These are phyloP conservation scores for Hirtodrosophila confusa DNA, from an alignment of 2,888 invertebrate genomes.

Conservation along the genomic window DNA sequence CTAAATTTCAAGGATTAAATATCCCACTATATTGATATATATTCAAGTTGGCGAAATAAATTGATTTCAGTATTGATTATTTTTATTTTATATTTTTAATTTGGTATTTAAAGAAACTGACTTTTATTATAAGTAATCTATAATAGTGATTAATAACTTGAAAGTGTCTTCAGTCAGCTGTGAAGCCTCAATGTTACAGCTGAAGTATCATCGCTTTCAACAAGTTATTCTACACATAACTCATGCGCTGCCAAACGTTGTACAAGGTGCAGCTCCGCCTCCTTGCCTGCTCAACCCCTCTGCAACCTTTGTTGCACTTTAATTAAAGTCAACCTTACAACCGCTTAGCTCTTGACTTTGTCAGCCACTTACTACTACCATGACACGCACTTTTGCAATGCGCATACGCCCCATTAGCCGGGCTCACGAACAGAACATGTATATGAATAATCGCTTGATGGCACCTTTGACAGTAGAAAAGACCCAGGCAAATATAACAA, in stretches of 20 bases:
- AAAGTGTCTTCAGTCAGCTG: no score
- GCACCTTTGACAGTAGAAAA: slow-evolving; percentile 37
- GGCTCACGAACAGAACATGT: slow-evolving; percentile 32
- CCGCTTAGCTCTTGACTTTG: slow-evolving; percentile 35
- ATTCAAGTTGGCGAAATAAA: no score
- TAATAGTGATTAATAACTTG: no score
- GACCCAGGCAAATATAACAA: slow-evolving; percentile 14
- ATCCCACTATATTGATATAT: no score
- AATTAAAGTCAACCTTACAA: slow-evolving; percentile 21
- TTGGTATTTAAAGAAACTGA: no score
- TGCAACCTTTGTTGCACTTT: slow-evolving; percentile 16
- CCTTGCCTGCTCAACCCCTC: no score
- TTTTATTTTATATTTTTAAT: no score
- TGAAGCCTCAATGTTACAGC: no score
- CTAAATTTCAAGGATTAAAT: no score
- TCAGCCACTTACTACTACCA: slow-evolving; percentile 23
- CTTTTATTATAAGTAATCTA: no score
- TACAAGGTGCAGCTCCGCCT: not conserved
- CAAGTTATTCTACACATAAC: not conserved
- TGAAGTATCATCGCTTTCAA: not conserved
- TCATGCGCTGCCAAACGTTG: not conserved
- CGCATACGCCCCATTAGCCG: slow-evolving; percentile 57
- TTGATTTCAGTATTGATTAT: no score
- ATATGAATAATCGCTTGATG: slow-evolving; percentile 21
- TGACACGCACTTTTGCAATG: slow-evolving; percentile 60